These are phyloP conservation scores for Lacerta viridis DNA, from an alignment of 2,797 vertebrate species.

Conservation along the genomic window DNA sequence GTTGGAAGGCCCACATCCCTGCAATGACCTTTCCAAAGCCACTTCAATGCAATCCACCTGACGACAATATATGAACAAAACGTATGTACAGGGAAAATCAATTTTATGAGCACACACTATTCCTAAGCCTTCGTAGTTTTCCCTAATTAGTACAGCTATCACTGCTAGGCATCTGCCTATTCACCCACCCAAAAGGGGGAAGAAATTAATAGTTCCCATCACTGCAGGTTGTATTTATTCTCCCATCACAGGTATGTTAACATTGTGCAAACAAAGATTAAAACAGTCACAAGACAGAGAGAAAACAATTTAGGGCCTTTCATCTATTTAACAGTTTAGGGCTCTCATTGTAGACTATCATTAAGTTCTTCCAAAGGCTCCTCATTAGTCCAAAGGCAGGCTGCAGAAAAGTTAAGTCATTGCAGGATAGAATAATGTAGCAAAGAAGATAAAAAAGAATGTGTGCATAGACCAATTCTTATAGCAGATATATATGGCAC, in stretches of 20 bases:
- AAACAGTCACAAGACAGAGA: background rate
- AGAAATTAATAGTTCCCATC: background rate
- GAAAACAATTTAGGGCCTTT: background rate
- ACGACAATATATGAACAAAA: conserved; percentile 26
- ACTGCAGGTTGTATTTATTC: background rate
- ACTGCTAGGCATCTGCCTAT: background rate
- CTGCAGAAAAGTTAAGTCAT: conserved; percentile 21
- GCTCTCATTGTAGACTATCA: background rate
- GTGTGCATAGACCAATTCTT: background rate
- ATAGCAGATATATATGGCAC: background rate
- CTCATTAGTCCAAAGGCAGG: background rate
- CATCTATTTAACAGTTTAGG: background rate
- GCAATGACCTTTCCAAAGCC: conserved; percentile 85
- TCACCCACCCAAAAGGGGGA: background rate
- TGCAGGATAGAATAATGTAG: background rate
- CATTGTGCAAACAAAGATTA: conserved; percentile 4
- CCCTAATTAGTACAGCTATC: background rate
- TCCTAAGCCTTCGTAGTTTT: background rate
- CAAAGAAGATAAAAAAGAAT: background rate
- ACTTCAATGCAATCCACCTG: conserved; percentile 95
- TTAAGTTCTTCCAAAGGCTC: conserved; percentile 29
- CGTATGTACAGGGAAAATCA: background rate
- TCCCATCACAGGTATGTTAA: background rate
- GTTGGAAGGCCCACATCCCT: conserved; percentile 69
- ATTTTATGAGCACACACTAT: background rate